These are phyloP conservation scores for Arothron firmamentum DNA, from an alignment of 2,113 vertebrate species.

Conservation along the genomic window DNA sequence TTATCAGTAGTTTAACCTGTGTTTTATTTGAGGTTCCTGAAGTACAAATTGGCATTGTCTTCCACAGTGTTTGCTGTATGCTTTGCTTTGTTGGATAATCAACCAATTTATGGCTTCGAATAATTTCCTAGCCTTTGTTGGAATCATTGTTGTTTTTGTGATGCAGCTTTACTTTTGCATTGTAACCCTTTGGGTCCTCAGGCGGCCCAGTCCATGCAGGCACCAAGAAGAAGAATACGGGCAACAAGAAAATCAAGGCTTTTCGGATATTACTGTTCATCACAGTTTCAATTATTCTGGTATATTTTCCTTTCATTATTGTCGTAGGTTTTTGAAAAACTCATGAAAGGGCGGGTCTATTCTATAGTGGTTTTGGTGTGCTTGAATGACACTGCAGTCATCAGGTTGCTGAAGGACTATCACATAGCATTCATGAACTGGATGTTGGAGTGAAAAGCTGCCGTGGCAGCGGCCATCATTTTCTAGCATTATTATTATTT, in stretches of 20 bases:
- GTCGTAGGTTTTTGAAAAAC: background rate
- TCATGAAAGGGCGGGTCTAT: too few relatives aligned
- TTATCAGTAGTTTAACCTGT: constrained; percentile 25
- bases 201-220: constrained; percentile 21
- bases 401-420: too few relatives aligned
- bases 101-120: too few relatives aligned
- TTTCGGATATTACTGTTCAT: constrained; percentile 24
- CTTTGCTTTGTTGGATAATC: too few relatives aligned
- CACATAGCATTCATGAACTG: constrained; percentile 17
- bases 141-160: background rate
- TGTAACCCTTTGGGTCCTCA: constrained; percentile 16
- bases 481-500: too few relatives aligned
- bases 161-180: constrained; percentile 25
- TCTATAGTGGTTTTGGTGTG: too few relatives aligned
- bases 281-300: background rate
- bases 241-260: constrained; percentile 25
- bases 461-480: too few relatives aligned
- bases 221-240: constrained; percentile 1
- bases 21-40: constrained; percentile 20
- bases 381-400: too few relatives aligned
- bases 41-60: constrained; percentile 24
- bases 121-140: too few relatives aligned
- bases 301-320: constrained; percentile 5
- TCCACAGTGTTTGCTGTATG: too few relatives aligned
- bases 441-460: background rate